These are phyloP conservation scores for Epinotia nisella DNA, from an alignment of 2,888 invertebrate species.

Conservation along the genomic window DNA sequence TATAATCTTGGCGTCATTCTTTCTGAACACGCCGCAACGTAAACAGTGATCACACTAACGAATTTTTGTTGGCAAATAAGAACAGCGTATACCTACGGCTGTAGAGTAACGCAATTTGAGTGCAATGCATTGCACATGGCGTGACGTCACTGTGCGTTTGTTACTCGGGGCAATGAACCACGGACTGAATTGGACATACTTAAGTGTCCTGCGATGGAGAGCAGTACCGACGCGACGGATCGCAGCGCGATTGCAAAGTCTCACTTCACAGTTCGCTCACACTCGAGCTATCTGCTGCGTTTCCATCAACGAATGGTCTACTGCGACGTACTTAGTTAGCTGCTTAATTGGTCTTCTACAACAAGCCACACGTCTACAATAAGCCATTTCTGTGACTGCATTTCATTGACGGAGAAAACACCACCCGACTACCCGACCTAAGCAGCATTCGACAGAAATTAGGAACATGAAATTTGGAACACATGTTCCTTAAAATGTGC, in stretches of 20 bases:
- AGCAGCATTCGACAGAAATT: no score
- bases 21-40: neutral
- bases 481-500: neutral
- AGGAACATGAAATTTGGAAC: neutral
- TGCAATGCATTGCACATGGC: conserved; percentile 71
- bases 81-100: conserved; percentile 46
- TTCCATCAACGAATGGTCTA: neutral
- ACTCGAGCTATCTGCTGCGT: neutral
- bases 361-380: no score
- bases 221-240: conserved; percentile 65
- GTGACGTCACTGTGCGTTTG: conserved; percentile 77
- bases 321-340: no score
- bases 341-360: no score
- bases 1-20: neutral
- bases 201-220: conserved; percentile 73
- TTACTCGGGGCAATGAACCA: conserved; percentile 78
- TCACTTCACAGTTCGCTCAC: conserved; percentile 54
- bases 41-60: neutral
- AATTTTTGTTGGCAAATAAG: conserved; percentile 34
- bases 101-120: conserved; percentile 66
- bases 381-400: neutral
- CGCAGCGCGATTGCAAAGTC: conserved; percentile 69
- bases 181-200: conserved; percentile 74
- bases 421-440: no score
- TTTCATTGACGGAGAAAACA: no score